A percentile compares a stretch with the other conserved stretches of the same genome.
phyloP scores from a whole-genome alignment of 2,888 invertebrate species.

The Sialis lutaria region DNA sequence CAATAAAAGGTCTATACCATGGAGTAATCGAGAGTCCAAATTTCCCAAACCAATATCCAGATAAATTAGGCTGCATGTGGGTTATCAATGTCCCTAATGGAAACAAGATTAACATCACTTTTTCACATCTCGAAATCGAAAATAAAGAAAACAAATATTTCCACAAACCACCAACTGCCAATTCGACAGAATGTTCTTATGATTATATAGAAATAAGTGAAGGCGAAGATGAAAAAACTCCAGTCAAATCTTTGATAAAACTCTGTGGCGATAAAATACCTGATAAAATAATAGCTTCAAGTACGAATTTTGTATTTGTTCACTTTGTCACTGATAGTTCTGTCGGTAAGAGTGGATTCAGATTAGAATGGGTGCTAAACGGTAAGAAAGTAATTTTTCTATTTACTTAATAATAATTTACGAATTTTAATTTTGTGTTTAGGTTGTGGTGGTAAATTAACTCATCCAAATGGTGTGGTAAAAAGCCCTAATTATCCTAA shows the following conservation, averaged over 20 bases:
- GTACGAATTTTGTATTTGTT: slow-evolving; percentile 38
- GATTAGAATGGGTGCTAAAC: slow-evolving; percentile 61
- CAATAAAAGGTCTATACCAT: slow-evolving; percentile 35
- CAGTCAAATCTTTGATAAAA: slow-evolving; percentile 23
- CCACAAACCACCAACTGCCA: neutral
- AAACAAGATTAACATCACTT: slow-evolving; percentile 63
- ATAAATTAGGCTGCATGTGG: slow-evolving; percentile 56
- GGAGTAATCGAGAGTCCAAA: slow-evolving; percentile 79
- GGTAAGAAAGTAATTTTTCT: slow-evolving; percentile 25
- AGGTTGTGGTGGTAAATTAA: slow-evolving; percentile 54
- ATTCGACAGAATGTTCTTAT: slow-evolving; percentile 25
- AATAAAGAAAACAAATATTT: slow-evolving; percentile 15
- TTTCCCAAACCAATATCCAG: slow-evolving; percentile 50
- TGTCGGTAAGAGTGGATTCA: slow-evolving; percentile 46
- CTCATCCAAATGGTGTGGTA: slow-evolving; percentile 34
- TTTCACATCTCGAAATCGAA: slow-evolving; percentile 63
- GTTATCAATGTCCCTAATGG: slow-evolving; percentile 53
- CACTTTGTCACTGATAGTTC: slow-evolving; percentile 44
- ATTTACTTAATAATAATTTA: too few relatives aligned
- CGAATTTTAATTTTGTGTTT: slow-evolving; percentile 2
- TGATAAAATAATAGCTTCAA: slow-evolving; percentile 30
- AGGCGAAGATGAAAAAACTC: slow-evolving; percentile 17
- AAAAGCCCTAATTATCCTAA: slow-evolving; percentile 45
- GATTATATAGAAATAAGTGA: slow-evolving; percentile 42
- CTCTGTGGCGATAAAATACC: slow-evolving; percentile 33